Evolutionary conservation across 2,113 vertebrate genomes (phyloP).

Genomic region (Neodontobutis hainanensis): DNA sequence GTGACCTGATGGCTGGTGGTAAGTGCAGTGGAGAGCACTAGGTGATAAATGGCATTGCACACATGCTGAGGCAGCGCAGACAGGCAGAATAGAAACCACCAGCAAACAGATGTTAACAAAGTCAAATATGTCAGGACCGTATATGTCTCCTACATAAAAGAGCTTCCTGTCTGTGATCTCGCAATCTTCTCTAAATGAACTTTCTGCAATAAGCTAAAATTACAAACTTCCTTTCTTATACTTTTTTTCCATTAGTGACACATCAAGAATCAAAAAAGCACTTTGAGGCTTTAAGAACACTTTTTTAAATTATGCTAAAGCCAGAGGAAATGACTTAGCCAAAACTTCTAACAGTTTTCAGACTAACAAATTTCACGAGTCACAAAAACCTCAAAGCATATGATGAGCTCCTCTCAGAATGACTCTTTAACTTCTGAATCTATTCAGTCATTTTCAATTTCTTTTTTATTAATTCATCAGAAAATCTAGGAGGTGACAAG

Average conservation of each 20-base stretch:
- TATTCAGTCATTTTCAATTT: slow-evolving; percentile 4
- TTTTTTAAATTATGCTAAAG: too few relatives aligned
- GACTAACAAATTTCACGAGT: background rate
- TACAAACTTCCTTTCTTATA: background rate
- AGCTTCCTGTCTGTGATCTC: background rate
- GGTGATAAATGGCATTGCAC: slow-evolving; percentile 23
- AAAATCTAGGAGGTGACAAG: background rate
- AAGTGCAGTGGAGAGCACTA: slow-evolving; percentile 3
- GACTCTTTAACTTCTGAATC: background rate
- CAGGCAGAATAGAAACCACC: slow-evolving; percentile 60
- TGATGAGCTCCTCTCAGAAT: slow-evolving; percentile 2
- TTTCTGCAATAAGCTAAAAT: background rate
- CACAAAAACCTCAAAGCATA: slow-evolving; percentile 1
- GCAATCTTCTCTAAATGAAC: background rate
- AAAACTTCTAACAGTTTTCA: background rate
- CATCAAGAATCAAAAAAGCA: background rate
- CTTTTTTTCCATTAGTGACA: background rate
- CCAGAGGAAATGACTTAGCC: too few relatives aligned
- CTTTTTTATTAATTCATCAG: background rate
- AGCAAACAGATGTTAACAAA: slow-evolving; percentile 7
- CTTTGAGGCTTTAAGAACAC: background rate
- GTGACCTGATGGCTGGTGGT: slow-evolving; percentile 32
- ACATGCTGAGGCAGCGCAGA: slow-evolving; percentile 68
- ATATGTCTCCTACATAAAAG: slow-evolving; percentile 4
- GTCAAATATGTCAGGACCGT: background rate